These are phyloP conservation scores for Cantharis nigra DNA, from an alignment of 2,888 invertebrate genomes.

Conservation along the genomic window DNA sequence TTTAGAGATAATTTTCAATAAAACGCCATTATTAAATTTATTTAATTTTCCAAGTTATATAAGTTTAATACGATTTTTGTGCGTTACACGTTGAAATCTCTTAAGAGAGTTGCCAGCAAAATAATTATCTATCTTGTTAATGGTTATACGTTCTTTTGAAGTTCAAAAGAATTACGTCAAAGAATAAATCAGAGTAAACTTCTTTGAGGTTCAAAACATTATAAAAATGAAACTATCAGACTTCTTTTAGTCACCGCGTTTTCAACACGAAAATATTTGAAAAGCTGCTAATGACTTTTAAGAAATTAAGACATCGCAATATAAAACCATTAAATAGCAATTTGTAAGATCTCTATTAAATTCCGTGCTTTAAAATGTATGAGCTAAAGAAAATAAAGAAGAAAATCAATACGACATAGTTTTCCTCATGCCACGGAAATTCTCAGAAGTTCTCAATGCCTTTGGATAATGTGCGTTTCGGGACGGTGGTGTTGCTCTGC, in stretches of 20 bases:
- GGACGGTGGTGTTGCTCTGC: conserved; percentile 30
- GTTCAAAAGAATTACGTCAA: conserved; percentile 27
- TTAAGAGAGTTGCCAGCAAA: conserved; percentile 11
- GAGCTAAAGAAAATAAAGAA: conserved; percentile 22
- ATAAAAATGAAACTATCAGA: conserved; percentile 23
- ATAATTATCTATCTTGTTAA: conserved; percentile 22
- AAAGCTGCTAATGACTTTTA: conserved; percentile 22
- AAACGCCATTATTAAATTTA: neutral
- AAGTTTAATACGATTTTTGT: neutral
- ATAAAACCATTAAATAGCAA: conserved; percentile 15
- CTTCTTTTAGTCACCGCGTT: conserved; percentile 12
- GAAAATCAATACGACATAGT: conserved; percentile 26
- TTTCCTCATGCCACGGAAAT: conserved; percentile 20
- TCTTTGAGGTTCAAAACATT: conserved; percentile 19
- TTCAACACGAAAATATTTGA: conserved; percentile 15
- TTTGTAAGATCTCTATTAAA: conserved; percentile 22
- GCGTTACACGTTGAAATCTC: neutral
- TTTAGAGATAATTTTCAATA: neutral
- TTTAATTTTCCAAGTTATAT: neutral
- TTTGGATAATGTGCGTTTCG: conserved; percentile 32
- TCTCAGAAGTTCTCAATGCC: conserved; percentile 19
- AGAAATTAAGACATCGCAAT: conserved; percentile 4
- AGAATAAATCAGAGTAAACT: conserved; percentile 21
- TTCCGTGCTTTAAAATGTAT: conserved; percentile 13
- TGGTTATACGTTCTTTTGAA: conserved; percentile 14